phyloP scores from a whole-genome alignment of 30 jellyfish, hydroid and myxozoan species.

The Catostylus mosaicus region DNA sequence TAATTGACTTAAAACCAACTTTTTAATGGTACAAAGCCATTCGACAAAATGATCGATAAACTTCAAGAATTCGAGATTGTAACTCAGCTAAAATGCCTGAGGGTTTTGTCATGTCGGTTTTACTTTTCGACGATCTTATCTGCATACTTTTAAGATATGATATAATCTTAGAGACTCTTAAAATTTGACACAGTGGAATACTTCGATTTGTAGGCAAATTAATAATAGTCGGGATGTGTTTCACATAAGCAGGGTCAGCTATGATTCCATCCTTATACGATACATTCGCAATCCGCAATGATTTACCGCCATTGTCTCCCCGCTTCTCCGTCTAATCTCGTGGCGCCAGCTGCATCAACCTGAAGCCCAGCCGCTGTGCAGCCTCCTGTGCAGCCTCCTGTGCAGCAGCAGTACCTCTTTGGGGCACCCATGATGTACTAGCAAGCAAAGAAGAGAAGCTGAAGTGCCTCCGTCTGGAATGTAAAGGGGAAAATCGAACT shows the following conservation, averaged over 20 bases:
- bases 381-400: constrained; percentile 21
- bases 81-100: too few relatives aligned
- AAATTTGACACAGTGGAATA: constrained; percentile 19
- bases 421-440: too few relatives aligned
- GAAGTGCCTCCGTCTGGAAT: too few relatives aligned
- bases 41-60: too few relatives aligned
- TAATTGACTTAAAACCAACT: too few relatives aligned
- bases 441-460: too few relatives aligned
- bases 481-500: too few relatives aligned
- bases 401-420: not conserved
- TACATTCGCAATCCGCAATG: constrained; percentile 60
- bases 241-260: constrained; percentile 40
- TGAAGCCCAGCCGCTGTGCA: constrained; percentile 41
- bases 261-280: constrained; percentile 39
- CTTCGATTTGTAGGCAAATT: constrained; percentile 15
- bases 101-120: not conserved
- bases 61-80: too few relatives aligned
- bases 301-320: constrained; percentile 44
- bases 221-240: constrained; percentile 31
- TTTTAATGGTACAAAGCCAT: too few relatives aligned
- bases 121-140: constrained; percentile 14
- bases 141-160: constrained; percentile 24
- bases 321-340: constrained; percentile 37
- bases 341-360: constrained; percentile 65
- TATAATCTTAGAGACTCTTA: constrained; percentile 19